Conservation (phyloP, 2,113 vertebrate genomes). For the Phainopepla nitens region DNA sequence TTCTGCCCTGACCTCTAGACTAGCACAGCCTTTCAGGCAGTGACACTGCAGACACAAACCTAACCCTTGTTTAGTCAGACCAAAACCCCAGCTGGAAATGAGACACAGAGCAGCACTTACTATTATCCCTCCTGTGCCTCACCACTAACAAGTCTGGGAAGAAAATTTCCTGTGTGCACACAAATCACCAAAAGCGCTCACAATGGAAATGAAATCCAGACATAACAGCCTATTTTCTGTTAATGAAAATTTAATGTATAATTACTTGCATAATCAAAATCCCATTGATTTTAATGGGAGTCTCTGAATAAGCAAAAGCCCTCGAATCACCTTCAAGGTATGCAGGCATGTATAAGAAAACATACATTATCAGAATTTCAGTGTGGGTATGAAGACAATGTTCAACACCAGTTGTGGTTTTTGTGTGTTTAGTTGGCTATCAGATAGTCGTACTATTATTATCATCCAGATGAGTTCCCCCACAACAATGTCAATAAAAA, state of each 20-base stretch:
- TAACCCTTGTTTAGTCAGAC: not conserved
- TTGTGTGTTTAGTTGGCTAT: not conserved
- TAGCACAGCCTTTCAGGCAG: not conserved
- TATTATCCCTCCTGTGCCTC: not conserved
- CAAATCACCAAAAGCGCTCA: not conserved
- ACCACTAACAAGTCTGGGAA: too few species aligned
- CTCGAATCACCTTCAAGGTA: not conserved
- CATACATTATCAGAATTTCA: not conserved
- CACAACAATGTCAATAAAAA: not conserved
- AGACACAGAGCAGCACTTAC: not conserved
- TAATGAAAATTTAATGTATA: not conserved
- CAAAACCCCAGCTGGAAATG: not conserved
- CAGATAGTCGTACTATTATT: not conserved
- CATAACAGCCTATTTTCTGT: not conserved
- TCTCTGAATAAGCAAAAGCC: not conserved
- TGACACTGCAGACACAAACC: not conserved
- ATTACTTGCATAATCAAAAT: not conserved
- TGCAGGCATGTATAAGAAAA: not conserved
- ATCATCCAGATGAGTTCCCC: not conserved
- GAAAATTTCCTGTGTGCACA: not conserved
- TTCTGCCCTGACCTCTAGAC: rapidly evolving
- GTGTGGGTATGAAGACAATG: not conserved
- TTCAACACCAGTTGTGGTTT: not conserved
- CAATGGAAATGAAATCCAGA: not conserved
- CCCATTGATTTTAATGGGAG: not conserved